Conservation (phyloP, 53 echinoderm and acorn worm genomes). For the Zoroaster sp. region DNA sequence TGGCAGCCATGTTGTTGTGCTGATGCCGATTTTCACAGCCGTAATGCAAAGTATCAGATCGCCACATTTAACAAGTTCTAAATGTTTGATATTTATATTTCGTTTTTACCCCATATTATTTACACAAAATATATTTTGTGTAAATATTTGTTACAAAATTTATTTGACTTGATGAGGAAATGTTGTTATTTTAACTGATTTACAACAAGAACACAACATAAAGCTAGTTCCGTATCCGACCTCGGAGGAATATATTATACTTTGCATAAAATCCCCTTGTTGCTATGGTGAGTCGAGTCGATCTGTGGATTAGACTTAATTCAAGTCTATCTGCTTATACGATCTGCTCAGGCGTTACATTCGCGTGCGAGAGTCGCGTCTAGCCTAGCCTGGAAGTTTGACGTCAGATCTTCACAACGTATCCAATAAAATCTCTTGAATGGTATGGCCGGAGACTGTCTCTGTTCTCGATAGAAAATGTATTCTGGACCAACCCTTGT, state of each 20-base stretch:
- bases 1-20: conserved; percentile 36
- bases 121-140: too few relatives aligned
- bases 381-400: too few relatives aligned
- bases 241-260: neutral
- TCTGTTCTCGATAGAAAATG: too few relatives aligned
- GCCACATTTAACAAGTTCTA: neutral
- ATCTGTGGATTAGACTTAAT: neutral
- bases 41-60: neutral
- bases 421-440: too few relatives aligned
- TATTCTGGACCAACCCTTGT: too few relatives aligned
- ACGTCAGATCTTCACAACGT: too few relatives aligned
- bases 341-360: too few relatives aligned
- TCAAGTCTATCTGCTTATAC: neutral
- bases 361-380: too few relatives aligned
- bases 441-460: too few relatives aligned
- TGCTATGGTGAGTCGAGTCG: neutral
- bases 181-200: neutral
- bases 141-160: neutral
- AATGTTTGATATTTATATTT: neutral
- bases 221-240: neutral
- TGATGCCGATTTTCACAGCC: neutral
- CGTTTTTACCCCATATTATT: neutral
- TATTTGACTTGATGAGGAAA: neutral
- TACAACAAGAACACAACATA: neutral
- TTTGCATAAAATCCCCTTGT: neutral